Percentiles rank a stretch among this genome's conserved stretches.
phyloP scores from a whole-genome alignment of 2,113 vertebrate genomes.

The Pseudopodoces humilis region DNA sequence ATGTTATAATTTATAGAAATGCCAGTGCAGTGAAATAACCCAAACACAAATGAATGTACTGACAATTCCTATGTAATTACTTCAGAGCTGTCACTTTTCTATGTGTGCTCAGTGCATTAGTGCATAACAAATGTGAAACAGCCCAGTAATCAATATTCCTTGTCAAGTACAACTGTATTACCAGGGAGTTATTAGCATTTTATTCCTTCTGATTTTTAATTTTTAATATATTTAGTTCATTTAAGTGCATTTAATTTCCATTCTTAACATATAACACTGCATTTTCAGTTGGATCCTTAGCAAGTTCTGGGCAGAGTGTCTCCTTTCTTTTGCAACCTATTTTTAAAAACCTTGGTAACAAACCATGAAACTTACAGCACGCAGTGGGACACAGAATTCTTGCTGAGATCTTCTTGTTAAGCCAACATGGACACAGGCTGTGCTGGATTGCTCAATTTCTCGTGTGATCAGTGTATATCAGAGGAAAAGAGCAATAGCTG shows the following conservation, averaged over 20 bases:
- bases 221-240: constrained; percentile 15
- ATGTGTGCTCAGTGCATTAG: constrained; percentile 37
- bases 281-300: neutral
- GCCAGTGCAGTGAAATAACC: constrained; percentile 50
- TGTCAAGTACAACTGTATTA: constrained; percentile 39
- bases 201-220: constrained; percentile 23
- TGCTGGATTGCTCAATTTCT: neutral
- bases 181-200: constrained; percentile 42
- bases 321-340: neutral
- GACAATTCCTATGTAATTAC: constrained; percentile 68
- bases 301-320: neutral
- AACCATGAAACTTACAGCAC: neutral
- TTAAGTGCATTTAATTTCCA: neutral
- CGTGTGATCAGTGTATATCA: neutral
- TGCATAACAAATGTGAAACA: constrained; percentile 40
- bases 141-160: constrained; percentile 64
- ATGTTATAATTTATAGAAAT: constrained; percentile 67
- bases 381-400: neutral
- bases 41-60: constrained; percentile 59
- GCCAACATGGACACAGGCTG: neutral
- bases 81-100: constrained; percentile 45
- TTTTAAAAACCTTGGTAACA: neutral
- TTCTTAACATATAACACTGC: neutral
- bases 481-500: neutral
- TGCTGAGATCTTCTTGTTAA: neutral